Evolutionary conservation across 2,797 vertebrate species (phyloP), one percentile per base, ranked within the genome.

Genomic region (Lithobates sylvaticus): DNA sequence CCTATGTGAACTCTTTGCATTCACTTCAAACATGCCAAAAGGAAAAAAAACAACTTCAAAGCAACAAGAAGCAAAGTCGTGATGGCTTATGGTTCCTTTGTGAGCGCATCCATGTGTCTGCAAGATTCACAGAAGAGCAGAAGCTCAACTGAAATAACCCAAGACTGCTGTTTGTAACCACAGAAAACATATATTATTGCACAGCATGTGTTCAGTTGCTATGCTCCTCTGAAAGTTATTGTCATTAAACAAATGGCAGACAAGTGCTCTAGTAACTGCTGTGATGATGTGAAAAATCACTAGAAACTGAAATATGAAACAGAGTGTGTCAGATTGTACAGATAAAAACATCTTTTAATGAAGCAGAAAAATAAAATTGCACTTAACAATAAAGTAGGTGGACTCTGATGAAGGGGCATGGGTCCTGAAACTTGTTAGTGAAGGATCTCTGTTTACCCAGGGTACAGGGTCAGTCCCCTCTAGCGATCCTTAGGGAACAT

Each of bases 11-110:
- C 58, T 82, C 70, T 36, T 83, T n/a, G 67, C 50, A 65, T 76
- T 81, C 36, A 86, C 79, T 72, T 82, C 77, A 70, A 75, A 82
- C 36, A 78, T 67, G 73, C 74, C 65, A 78, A 86, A 82, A 67
- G 67, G 47, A 83, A 78, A 39, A 78, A 39, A 82, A 72, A 36
- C 69, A 69, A 78, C 75, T 27, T 87, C 75, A 87, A 87, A 87
- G 84, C 67, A 69, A 15, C 15, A 54, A 50, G 67, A 73, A 34
- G 12, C 29, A 39, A 78, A 39, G 27, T 39, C 9, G 65, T 44
- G 64, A 74, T 26, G 61, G 67, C 36, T 74, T 68, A 79, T 70
- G 50, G 36, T 68, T 79, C 71, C 32, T 54, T 82, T 83, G 80
- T 87, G 74, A 77, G 27, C 61, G n/a, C 71, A 65, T 77, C 73